phyloP scores from a whole-genome alignment of 2,113 vertebrate genomes.

The Lophura nycthemera region DNA sequence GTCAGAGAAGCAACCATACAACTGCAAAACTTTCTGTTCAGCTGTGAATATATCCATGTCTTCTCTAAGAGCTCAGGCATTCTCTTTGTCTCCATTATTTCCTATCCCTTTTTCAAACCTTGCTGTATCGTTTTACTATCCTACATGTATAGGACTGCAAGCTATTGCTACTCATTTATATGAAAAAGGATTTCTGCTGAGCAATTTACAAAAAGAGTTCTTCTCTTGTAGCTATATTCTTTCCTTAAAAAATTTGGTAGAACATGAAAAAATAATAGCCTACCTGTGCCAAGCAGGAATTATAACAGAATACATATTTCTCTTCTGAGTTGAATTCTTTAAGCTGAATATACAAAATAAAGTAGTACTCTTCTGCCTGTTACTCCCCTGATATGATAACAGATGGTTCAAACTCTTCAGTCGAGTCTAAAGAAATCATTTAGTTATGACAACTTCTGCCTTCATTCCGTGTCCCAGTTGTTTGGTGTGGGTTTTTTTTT shows the following conservation, averaged over 20 bases:
- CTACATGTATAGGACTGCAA: background rate
- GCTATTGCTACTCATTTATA: background rate
- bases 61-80: background rate
- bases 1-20: accelerated
- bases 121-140: background rate
- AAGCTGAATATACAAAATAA: background rate
- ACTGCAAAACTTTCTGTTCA: background rate
- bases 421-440: slow-evolving; percentile 6
- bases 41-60: background rate
- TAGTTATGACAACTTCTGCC: background rate
- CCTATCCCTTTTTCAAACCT: background rate
- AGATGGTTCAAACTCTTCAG: background rate
- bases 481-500: no score
- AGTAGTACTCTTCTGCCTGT: background rate
- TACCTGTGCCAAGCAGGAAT: background rate
- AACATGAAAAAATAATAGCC: slow-evolving; percentile 6
- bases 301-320: background rate
- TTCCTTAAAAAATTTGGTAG: background rate
- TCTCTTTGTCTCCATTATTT: background rate
- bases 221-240: background rate
- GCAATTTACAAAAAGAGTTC: background rate
- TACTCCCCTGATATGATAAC: background rate
- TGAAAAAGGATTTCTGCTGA: background rate
- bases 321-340: background rate
- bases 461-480: background rate